phyloP scores from a whole-genome alignment of 2,888 invertebrate genomes.

The Labia minor region DNA sequence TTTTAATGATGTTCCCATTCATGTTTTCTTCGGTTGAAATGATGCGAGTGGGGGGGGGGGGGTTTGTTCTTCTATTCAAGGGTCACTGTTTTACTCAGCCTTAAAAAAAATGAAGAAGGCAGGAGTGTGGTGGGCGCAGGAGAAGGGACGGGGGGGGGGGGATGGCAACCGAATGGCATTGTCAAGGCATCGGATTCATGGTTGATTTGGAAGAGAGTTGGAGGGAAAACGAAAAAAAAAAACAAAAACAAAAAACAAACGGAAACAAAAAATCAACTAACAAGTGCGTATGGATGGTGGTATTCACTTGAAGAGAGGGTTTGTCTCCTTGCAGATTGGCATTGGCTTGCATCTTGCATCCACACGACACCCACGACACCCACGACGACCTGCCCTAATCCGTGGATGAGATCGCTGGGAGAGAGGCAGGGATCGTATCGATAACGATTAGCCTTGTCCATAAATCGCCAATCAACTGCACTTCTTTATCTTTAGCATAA shows the following conservation, averaged over 20 bases:
- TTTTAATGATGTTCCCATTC: neutral
- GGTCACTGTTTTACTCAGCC: constrained; percentile 16
- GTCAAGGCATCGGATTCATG: neutral
- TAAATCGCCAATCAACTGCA: too few species aligned
- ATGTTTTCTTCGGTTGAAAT: neutral
- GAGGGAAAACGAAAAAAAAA: neutral
- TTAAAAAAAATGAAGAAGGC: neutral
- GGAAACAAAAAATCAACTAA: neutral
- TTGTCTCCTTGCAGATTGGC: too few species aligned
- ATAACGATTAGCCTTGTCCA: too few species aligned
- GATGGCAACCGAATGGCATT: neutral
- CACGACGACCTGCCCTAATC: too few species aligned
- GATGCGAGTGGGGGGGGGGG: too few species aligned
- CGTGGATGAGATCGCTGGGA: too few species aligned
- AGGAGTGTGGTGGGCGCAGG: neutral
- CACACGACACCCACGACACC: too few species aligned
- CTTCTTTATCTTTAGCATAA: too few species aligned
- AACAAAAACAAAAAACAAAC: neutral
- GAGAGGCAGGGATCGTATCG: too few species aligned
- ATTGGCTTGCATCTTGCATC: too few species aligned
- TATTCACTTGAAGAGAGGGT: too few species aligned
- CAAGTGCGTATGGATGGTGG: neutral
- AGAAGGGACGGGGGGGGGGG: neutral
- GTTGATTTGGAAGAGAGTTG: neutral
- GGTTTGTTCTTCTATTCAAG: neutral